Conservation (phyloP, 2,888 invertebrate genomes). For the Amiota minor region DNA sequence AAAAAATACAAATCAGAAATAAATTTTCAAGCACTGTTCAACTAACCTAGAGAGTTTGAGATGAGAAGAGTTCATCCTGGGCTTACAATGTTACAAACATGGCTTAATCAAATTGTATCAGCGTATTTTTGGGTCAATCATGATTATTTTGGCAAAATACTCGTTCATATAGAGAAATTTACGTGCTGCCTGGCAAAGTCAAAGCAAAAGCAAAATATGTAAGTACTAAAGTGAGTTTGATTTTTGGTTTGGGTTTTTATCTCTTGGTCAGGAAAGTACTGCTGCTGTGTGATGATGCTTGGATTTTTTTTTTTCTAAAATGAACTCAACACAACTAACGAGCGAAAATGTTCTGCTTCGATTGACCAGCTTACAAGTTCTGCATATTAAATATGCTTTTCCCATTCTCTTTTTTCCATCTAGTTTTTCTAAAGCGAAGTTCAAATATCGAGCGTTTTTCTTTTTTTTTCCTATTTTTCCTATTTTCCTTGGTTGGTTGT, state of each 20-base stretch:
- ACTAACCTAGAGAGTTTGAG: not conserved
- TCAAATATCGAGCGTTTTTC: too few relatives aligned
- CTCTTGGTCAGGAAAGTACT: too few relatives aligned
- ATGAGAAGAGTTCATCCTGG: too few relatives aligned
- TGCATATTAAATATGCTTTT: constrained; percentile 56
- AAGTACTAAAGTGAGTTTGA: too few relatives aligned
- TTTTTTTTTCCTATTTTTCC: too few relatives aligned
- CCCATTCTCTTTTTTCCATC: not conserved
- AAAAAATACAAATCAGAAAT: constrained; percentile 9
- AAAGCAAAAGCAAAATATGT: not conserved
- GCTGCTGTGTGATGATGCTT: not conserved
- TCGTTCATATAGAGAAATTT: constrained; percentile 14
- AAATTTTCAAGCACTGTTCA: constrained; percentile 5
- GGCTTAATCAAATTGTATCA: constrained; percentile 57
- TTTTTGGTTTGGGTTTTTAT: too few relatives aligned
- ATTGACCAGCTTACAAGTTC: constrained; percentile 61
- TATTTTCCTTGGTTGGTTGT: too few relatives aligned
- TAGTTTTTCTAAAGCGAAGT: too few relatives aligned
- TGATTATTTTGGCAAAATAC: constrained; percentile 24
- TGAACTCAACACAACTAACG: constrained; percentile 47
- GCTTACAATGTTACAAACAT: too few relatives aligned
- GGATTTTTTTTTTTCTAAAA: not conserved
- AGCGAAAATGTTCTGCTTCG: constrained; percentile 57
- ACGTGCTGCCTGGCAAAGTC: constrained; percentile 19
- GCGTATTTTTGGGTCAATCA: constrained; percentile 64